Base-by-base conservation (phyloP, 2,888 invertebrate genomes). In the Drosophila rellima region DNA sequence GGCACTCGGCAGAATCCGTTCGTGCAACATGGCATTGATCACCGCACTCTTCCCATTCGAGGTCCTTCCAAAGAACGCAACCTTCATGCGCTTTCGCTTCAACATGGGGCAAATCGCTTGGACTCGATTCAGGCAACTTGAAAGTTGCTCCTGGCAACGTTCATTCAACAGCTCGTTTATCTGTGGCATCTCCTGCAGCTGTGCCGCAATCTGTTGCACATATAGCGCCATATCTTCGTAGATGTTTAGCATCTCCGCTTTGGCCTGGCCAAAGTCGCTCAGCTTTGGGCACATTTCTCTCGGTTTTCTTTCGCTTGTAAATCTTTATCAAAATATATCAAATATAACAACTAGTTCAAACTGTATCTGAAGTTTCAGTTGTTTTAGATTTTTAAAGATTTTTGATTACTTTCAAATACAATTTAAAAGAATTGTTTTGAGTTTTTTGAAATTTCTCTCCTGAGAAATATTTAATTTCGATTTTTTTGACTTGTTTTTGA, bases 1-100 rank as follows among this genome's bases (percentile, higher is more conserved):
- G 60, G 98, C 99, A 90, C 98, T 98, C 0, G 99, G 99, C 79
- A 99, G 93, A 72, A 99, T 98, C 93, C 98, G 98, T 91, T 98
- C 98, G 59, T 97, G 95, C 78, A 99, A 93, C 99, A 99, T 99
- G 15, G 99, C 99, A 94, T 99, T 99, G 82, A 99, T 99, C 17
- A 99, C 99, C 2, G 99, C 98, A 92, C 99, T 99, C 93, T 99
- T 99, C 47, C 99, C 99, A 93, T 99, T 99, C 71, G 99, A 99
- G 3, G 99, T 99, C 89, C 99, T 90, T 1, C 94, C 94, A 77
- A 94, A 94, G 78, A 94, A 94, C 6, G 94, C 94, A 0, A 94
- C 93, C 94, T 99, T 99, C 99, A 99, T 99, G 93, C 99, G 98
- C 94, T 99, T 98, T 63, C 99, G 94, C 74, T 96, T 95, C 80